phyloP scores from a whole-genome alignment of 2,797 vertebrate genomes.

The Acanthurus leucopareius region DNA sequence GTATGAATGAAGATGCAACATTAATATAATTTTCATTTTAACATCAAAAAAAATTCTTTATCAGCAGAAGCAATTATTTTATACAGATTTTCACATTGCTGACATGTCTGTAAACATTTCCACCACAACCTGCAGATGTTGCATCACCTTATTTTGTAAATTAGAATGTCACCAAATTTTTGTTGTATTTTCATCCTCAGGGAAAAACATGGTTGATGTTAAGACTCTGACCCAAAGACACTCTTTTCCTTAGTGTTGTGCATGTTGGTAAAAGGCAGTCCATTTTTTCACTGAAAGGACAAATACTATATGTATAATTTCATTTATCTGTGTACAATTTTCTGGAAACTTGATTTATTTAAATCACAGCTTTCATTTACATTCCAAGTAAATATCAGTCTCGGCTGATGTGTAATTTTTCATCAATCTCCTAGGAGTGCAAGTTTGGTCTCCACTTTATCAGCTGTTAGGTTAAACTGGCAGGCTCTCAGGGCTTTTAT shows the following conservation, averaged over 20 bases:
- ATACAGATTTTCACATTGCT: neutral
- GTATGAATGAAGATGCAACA: neutral
- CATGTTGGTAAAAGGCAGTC: slow-evolving; percentile 2
- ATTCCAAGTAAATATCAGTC: neutral
- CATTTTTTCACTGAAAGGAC: neutral
- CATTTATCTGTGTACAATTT: neutral
- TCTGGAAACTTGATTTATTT: neutral
- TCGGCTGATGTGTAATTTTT: neutral
- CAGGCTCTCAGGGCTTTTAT: slow-evolving; percentile 85
- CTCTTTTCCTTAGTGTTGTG: neutral
- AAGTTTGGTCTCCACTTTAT: slow-evolving; percentile 78
- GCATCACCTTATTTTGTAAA: neutral
- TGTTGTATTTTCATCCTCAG: neutral
- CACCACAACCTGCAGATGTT: neutral
- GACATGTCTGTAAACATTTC: neutral
- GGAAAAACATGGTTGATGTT: neutral
- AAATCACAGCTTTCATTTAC: neutral
- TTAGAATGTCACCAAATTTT: neutral
- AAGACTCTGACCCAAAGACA: neutral
- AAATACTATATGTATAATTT: neutral
- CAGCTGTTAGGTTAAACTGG: slow-evolving; percentile 87
- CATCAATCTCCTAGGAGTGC: rapidly evolving
- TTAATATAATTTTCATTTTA: neutral
- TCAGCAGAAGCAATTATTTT: neutral
- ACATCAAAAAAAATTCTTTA: neutral